These are phyloP conservation scores for Chelonia mydas DNA, from an alignment of 2,797 vertebrate genomes.

Conservation along the genomic window DNA sequence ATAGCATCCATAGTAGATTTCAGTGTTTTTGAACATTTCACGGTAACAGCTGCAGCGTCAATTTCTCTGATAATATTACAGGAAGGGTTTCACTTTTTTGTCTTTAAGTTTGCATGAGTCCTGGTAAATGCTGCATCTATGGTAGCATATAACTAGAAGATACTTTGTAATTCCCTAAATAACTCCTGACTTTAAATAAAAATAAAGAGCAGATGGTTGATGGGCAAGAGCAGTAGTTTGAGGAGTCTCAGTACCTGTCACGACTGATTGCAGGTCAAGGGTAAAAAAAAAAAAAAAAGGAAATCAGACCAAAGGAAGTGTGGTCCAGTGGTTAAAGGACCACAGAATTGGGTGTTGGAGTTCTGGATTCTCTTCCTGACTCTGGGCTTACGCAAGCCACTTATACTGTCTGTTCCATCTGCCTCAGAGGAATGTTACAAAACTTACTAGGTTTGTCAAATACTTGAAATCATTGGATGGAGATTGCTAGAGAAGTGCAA, in stretches of 20 bases:
- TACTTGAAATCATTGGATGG: not conserved
- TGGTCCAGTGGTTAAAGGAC: not conserved
- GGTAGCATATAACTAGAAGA: not conserved
- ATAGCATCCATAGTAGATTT: not conserved
- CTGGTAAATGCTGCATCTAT: not conserved
- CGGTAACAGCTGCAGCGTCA: not conserved
- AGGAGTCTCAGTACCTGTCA: not conserved
- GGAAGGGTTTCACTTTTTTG: not conserved
- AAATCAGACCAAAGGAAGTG: not conserved
- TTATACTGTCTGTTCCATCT: not conserved
- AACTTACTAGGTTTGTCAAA: not conserved
- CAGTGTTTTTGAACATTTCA: not conserved
- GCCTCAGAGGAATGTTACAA: not conserved
- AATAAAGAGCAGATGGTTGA: not conserved
- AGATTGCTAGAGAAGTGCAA: not conserved
- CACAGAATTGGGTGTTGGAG: not conserved
- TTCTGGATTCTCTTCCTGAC: not conserved
- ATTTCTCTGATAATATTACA: fast-evolving
- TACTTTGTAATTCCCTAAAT: not conserved
- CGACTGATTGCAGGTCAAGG: not conserved
- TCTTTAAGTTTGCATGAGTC: not conserved
- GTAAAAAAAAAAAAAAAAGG: not conserved
- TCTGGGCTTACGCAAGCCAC: not conserved
- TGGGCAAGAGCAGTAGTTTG: not conserved
- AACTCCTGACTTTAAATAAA: not conserved